Evolutionary conservation across 2,888 invertebrate species (phyloP).

Genomic region (Coelinius sp.): DNA sequence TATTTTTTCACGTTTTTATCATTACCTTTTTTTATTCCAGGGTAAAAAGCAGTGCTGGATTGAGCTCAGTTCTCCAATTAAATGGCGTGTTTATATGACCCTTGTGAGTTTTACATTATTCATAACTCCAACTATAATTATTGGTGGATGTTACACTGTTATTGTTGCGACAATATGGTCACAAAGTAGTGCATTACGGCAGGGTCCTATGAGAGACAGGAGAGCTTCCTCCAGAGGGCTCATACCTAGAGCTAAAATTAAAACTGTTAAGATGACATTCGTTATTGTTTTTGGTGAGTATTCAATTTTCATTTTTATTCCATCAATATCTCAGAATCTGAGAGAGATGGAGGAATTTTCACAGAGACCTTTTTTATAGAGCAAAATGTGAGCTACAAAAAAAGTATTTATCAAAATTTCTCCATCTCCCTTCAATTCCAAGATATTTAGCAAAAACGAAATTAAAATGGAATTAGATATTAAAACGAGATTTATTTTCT

Average conservation of each 20-base stretch:
- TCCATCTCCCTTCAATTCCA: too few relatives aligned
- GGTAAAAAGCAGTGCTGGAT: conserved; percentile 87
- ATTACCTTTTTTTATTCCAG: conserved; percentile 51
- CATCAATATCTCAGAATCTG: neutral
- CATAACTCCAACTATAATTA: conserved; percentile 88
- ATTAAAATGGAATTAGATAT: too few relatives aligned
- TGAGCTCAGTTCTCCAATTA: conserved; percentile 80
- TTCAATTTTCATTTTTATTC: neutral
- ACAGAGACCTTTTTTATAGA: too few relatives aligned
- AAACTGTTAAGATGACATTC: conserved; percentile 97
- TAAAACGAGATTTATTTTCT: too few relatives aligned
- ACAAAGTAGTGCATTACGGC: conserved; percentile 61
- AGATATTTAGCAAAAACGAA: too few relatives aligned
- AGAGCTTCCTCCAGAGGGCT: conserved; percentile 92
- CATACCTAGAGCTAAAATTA: conserved; percentile 95
- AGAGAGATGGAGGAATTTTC: too few relatives aligned
- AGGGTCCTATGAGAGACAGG: conserved; percentile 74
- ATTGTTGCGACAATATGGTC: conserved; percentile 95
- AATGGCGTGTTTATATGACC: conserved; percentile 93
- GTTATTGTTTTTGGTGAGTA: conserved; percentile 92
- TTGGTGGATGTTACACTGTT: conserved; percentile 90
- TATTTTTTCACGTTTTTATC: neutral
- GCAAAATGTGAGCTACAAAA: too few relatives aligned
- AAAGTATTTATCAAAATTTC: too few relatives aligned
- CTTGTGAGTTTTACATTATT: conserved; percentile 86